Conservation (phyloP, 2,888 invertebrate genomes). For the Stenodema calcarata region DNA sequence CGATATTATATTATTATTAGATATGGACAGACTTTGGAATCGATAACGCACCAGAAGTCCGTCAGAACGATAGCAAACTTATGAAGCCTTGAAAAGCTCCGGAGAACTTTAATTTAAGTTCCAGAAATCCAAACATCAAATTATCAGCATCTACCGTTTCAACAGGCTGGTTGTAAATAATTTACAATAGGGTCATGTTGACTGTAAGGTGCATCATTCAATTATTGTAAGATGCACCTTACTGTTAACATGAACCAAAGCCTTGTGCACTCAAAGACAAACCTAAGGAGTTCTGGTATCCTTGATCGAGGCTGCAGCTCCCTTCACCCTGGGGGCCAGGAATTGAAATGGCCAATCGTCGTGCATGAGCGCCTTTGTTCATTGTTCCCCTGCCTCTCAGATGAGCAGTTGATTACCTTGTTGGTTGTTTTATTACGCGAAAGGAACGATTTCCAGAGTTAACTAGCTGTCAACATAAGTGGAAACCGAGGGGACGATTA, state of each 20-base stretch:
- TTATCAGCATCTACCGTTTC: too few relatives aligned
- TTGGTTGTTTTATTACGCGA: background rate
- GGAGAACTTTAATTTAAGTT: too few relatives aligned
- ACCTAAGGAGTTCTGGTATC: background rate
- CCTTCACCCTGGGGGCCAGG: slow-evolving; percentile 17
- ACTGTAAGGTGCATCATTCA: too few relatives aligned
- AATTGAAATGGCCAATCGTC: slow-evolving; percentile 13
- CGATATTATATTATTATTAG: too few relatives aligned
- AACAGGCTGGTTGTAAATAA: too few relatives aligned
- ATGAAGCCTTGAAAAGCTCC: too few relatives aligned
- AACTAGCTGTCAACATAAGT: background rate
- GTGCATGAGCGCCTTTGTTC: slow-evolving; percentile 10
- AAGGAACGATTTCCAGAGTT: background rate
- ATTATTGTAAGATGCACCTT: background rate
- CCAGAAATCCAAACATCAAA: too few relatives aligned
- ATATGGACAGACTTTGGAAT: too few relatives aligned
- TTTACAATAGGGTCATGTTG: too few relatives aligned
- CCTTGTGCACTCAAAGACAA: background rate
- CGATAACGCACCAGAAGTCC: too few relatives aligned
- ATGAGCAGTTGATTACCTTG: slow-evolving; percentile 13
- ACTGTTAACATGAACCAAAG: background rate
- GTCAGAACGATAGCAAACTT: too few relatives aligned
- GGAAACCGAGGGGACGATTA: background rate
- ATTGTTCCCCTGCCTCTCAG: background rate
- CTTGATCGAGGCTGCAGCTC: slow-evolving; percentile 3